Evolutionary conservation across 2,888 invertebrate species (phyloP).

Genomic region (Amaurobius ferox): DNA sequence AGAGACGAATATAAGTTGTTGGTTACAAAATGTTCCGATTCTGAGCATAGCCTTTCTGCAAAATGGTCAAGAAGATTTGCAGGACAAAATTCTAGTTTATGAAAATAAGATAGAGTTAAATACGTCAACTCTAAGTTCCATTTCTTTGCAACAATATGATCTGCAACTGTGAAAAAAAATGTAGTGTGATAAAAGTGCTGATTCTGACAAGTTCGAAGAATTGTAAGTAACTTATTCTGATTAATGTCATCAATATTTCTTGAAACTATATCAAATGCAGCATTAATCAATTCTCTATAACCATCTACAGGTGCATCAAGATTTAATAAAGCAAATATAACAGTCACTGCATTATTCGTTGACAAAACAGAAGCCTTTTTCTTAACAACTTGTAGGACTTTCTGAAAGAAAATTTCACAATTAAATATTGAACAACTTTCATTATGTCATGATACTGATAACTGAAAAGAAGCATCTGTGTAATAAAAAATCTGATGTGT

Average conservation of each 20-base stretch:
- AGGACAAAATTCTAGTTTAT: conserved; percentile 33
- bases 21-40: conserved; percentile 78
- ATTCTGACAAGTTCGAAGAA: conserved; percentile 12
- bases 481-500: too few species aligned
- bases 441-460: too few species aligned
- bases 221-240: neutral
- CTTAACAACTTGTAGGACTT: conserved; percentile 25
- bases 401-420: conserved; percentile 33
- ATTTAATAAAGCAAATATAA: conserved; percentile 37
- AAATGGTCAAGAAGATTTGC: conserved; percentile 81
- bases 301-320: conserved; percentile 46
- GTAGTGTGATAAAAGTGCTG: conserved; percentile 26
- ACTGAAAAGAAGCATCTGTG: too few species aligned
- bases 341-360: conserved; percentile 26
- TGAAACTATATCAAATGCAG: conserved; percentile 27
- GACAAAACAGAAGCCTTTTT: conserved; percentile 21
- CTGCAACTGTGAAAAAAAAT: conserved; percentile 17
- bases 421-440: too few species aligned
- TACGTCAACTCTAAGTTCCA: conserved; percentile 35
- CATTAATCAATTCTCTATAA: conserved; percentile 26
- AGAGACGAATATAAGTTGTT: conserved; percentile 79
- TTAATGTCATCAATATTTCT: conserved; percentile 23
- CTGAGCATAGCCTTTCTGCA: conserved; percentile 79
- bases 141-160: conserved; percentile 26
- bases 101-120: neutral